Base-by-base conservation (phyloP, 2,797 vertebrate genomes). In the Intellagama lesueurii region DNA sequence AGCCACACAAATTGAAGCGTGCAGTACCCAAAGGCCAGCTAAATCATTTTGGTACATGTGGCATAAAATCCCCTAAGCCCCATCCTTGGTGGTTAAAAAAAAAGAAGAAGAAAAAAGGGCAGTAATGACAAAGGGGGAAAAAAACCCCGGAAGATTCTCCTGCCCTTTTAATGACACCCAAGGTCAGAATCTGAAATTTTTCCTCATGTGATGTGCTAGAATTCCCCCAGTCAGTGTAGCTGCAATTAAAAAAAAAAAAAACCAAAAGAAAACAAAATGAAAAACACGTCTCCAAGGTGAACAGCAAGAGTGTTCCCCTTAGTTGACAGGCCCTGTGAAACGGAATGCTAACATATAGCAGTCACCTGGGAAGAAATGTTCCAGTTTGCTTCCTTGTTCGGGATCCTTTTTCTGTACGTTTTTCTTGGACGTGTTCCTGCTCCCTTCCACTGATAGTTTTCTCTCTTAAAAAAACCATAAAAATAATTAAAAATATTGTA, bases 301-400 rank as follows among this genome's bases (percentile, higher is more conserved):
- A 73, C 28, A 60, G 19, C 70, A 86, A 35, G 70, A 87, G 5
- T 12, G 76, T 81, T 69, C 52, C 68, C 85, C 0, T 87, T 86
- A 88, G 86, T 85, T 79, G 78, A 83, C 88, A 92, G 93, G 90
- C 90, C 88, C 92, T 76, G 76, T 2, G 7, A 72, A 22, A 81
- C 85, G n/a, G 91, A 85, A 83, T 87, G 11, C 19, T 73, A 52
- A 12, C 75, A 83, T 88, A 92, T 22, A 64, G 16, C 60, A 64
- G 2, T 64, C 60, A 64, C 60, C 19, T 64, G 60, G 60, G 60
- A 64, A 64, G 60, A 64, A 64, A 64, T 22, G 19, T 22, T 64
- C 19, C 17, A 64, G 60, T 64, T 64, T 64, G 60, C 60, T 17
- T 64, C 19, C 60, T 22, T 64, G 60, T 64, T 64, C 5, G 19